Percentiles rank a stretch among this genome's conserved stretches.
Evolutionary conservation across 1,140 invertebrate species (phyloP).

Genomic region (Drosophila santomea): DNA sequence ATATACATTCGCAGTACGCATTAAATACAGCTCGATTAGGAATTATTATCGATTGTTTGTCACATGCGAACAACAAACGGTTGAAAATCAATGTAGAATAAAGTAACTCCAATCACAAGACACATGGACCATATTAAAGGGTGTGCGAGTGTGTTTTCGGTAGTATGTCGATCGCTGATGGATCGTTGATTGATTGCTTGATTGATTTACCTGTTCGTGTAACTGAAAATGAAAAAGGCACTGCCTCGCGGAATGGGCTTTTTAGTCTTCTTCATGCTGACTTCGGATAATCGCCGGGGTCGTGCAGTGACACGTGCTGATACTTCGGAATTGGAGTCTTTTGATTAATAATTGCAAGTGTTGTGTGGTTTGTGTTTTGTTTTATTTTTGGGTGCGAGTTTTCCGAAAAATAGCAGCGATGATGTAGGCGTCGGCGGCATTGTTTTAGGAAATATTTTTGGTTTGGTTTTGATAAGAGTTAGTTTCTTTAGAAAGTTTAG

Average conservation of each 20-base stretch:
- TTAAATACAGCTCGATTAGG: slow-evolving; percentile 48
- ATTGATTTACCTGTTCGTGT: slow-evolving; percentile 93
- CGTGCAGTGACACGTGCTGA: slow-evolving; percentile 87
- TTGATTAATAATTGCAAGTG: slow-evolving; percentile 68
- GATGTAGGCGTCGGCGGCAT: slow-evolving; percentile 64
- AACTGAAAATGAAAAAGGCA: slow-evolving; percentile 98
- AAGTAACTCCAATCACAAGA: slow-evolving; percentile 49
- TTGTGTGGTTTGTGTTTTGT: slow-evolving; percentile 6
- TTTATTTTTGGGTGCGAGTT: slow-evolving; percentile 25
- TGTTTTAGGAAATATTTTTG: slow-evolving; percentile 54
- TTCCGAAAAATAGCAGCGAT: slow-evolving; percentile 35
- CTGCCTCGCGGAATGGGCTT: slow-evolving; percentile 97
- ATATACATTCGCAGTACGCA: slow-evolving; percentile 40
- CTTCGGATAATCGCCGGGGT: slow-evolving; percentile 95
- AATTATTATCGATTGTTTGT: slow-evolving; percentile 22
- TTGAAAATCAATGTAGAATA: slow-evolving; percentile 22
- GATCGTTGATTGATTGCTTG: slow-evolving; percentile 85
- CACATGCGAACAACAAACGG: slow-evolving; percentile 45
- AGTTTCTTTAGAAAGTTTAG: slow-evolving; percentile 55
- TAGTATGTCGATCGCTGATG: slow-evolving; percentile 40
- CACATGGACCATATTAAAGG: slow-evolving; percentile 39
- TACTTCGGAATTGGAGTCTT: slow-evolving; percentile 82
- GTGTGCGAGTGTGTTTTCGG: slow-evolving; percentile 27
- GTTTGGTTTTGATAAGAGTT: slow-evolving; percentile 47
- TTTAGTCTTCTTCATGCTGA: slow-evolving; percentile 93